Percentiles rank a stretch among this genome's conserved stretches.
These are phyloP conservation scores for Pandemis heparana DNA, from an alignment of 2,888 invertebrate genomes.

Conservation along the genomic window DNA sequence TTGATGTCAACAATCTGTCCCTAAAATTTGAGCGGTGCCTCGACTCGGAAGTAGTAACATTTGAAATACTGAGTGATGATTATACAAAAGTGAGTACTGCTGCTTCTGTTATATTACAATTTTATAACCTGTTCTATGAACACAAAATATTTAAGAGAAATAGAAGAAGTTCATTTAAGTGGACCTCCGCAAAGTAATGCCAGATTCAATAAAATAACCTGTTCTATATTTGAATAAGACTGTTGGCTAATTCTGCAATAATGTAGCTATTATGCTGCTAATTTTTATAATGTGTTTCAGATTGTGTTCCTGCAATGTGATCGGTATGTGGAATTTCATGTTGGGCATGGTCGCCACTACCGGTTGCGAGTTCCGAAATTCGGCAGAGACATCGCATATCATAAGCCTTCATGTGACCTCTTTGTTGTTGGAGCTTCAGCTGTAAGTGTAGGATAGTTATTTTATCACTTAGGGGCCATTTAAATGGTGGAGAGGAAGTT, in stretches of 20 bases:
- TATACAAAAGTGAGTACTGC: slow-evolving; percentile 93
- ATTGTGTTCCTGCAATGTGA: slow-evolving; percentile 93
- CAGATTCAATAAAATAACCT: no score
- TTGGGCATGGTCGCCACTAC: slow-evolving; percentile 96
- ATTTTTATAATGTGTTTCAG: slow-evolving; percentile 77
- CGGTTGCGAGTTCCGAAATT: slow-evolving; percentile 96
- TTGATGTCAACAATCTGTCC: slow-evolving; percentile 97
- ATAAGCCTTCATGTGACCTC: slow-evolving; percentile 95
- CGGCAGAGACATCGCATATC: slow-evolving; percentile 97
- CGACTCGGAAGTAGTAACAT: slow-evolving; percentile 98
- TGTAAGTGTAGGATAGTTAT: slow-evolving; percentile 50
- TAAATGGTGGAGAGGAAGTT: no score
- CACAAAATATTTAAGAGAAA: no score
- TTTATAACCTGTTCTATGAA: neutral
- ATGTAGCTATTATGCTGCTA: neutral
- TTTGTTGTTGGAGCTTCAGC: slow-evolving; percentile 95
- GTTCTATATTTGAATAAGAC: neutral
- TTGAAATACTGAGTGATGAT: slow-evolving; percentile 97
- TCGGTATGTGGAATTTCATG: slow-evolving; percentile 97
- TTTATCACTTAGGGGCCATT: no score
- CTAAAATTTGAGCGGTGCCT: slow-evolving; percentile 99
- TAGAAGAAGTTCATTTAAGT: no score
- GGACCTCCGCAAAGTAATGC: no score
- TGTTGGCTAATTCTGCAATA: neutral
- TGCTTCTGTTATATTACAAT: slow-evolving; percentile 23